Conservation (phyloP, 2,113 vertebrate species). For the Apteryx mantelli region DNA sequence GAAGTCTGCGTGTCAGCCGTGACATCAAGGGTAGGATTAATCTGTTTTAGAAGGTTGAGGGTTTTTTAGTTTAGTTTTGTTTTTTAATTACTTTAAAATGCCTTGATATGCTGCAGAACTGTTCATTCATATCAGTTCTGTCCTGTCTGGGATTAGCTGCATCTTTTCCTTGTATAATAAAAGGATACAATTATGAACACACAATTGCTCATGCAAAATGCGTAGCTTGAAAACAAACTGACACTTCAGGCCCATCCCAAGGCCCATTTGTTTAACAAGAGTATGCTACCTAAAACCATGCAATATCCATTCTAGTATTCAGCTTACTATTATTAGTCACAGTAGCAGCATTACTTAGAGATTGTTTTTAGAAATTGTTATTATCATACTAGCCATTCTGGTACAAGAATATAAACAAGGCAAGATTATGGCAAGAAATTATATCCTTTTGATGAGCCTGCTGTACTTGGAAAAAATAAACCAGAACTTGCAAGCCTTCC, state of each 20-base stretch:
- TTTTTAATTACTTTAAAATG: neutral
- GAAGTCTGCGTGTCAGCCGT: neutral
- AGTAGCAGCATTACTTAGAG: neutral
- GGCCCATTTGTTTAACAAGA: neutral
- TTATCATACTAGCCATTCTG: neutral
- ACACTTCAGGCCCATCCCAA: neutral
- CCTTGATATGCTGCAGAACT: neutral
- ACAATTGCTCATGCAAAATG: neutral
- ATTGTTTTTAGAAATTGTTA: neutral
- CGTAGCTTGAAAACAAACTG: neutral
- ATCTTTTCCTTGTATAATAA: neutral
- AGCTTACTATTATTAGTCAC: neutral
- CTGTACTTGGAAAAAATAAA: neutral
- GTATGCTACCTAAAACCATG: neutral
- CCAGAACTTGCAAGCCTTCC: neutral
- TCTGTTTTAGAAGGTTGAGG: neutral
- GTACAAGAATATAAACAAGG: neutral
- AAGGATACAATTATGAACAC: neutral
- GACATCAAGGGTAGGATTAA: neutral
- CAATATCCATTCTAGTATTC: neutral
- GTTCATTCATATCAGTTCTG: neutral
- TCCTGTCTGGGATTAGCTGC: accelerated
- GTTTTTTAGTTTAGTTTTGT: neutral
- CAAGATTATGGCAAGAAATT: neutral
- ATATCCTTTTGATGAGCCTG: neutral